These are phyloP conservation scores for Dryobotodes eremita DNA, from an alignment of 2,888 invertebrate genomes.

Conservation along the genomic window DNA sequence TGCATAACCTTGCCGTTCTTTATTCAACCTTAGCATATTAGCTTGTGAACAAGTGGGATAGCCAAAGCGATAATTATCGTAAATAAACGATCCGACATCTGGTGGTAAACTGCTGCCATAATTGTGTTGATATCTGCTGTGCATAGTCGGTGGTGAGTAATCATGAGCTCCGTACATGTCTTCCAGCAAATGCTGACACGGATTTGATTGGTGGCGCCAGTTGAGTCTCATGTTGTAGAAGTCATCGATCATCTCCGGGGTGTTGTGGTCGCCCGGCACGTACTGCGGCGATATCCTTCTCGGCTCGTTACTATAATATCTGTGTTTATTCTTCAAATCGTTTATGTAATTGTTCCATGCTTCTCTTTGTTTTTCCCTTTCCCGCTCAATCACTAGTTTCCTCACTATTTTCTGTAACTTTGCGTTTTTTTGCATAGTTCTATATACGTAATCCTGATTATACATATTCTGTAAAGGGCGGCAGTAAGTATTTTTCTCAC, in stretches of 20 bases:
- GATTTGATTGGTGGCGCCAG: conserved; percentile 65
- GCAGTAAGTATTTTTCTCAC: conserved; percentile 78
- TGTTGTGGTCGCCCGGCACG: conserved; percentile 50
- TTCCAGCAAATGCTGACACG: conserved; percentile 70
- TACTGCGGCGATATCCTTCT: conserved; percentile 56
- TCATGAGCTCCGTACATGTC: conserved; percentile 67
- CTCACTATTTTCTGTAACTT: conserved; percentile 76
- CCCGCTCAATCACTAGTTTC: conserved; percentile 73
- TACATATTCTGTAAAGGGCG: conserved; percentile 72
- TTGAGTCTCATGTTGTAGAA: conserved; percentile 65
- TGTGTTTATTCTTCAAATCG: conserved; percentile 78
- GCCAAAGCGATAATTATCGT: conserved; percentile 66
- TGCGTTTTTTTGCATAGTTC: conserved; percentile 76
- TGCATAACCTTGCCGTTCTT: conserved; percentile 58
- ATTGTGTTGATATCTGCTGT: conserved; percentile 15
- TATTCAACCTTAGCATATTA: conserved; percentile 69
- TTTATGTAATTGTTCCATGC: conserved; percentile 83
- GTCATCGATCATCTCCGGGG: conserved; percentile 69
- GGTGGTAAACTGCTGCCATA: conserved; percentile 21
- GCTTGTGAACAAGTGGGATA: conserved; percentile 78
- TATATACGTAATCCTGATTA: conserved; percentile 74
- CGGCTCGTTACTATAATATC: conserved; percentile 56
- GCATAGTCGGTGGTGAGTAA: conserved; percentile 22
- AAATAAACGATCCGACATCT: conserved; percentile 25
- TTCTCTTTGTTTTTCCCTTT: conserved; percentile 77